Base-by-base conservation (phyloP, 2,888 invertebrate genomes). In the Epiperipatus broadwayi region DNA sequence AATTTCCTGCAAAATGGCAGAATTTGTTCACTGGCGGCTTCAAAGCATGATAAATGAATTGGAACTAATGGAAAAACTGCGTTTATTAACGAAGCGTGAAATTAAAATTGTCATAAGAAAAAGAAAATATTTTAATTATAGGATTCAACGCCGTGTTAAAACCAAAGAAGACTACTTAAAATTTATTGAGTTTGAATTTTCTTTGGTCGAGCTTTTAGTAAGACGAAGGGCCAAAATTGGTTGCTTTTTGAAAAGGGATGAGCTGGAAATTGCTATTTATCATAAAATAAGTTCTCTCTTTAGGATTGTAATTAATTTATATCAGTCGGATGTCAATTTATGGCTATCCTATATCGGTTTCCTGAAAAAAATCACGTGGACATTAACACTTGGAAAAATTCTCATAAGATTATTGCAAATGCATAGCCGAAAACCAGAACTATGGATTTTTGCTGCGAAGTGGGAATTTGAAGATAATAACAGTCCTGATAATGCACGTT, bases 341-440 rank as follows among this genome's bases (percentile, higher is more conserved):
- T 80, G 78, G 71, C 65, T 77, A 49, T 72, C 75, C 29, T 78
- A 76, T 51, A 73, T 84, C 37, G 75, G 76, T 50, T 84, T 81
- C 55, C 76, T 76, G 50, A 73, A 70, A 49, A 68, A 70, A 53
- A 71, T 72, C n/a, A n/a, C n/a, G n/a, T n/a, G n/a, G n/a, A n/a
- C n/a, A n/a, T n/a, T n/a, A n/a, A n/a, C n/a, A n/a, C n/a, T n/a
- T n/a, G n/a, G n/a, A n/a, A n/a, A n/a, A n/a, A n/a, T n/a, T n/a
- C n/a, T n/a, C n/a, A n/a, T n/a, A n/a, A n/a, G n/a, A n/a, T n/a
- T n/a, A n/a, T n/a, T n/a, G n/a, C n/a, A n/a, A n/a, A 65, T 73
- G 5, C 78, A 80, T 54, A 70, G 73, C 10, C 71, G 76, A 36
- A 73, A 74, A 48, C 72, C 75, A 8, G n/a, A n/a, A 47, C 64